Conservation (phyloP, 1,140 invertebrate species). For the Rhysida immarginata region DNA sequence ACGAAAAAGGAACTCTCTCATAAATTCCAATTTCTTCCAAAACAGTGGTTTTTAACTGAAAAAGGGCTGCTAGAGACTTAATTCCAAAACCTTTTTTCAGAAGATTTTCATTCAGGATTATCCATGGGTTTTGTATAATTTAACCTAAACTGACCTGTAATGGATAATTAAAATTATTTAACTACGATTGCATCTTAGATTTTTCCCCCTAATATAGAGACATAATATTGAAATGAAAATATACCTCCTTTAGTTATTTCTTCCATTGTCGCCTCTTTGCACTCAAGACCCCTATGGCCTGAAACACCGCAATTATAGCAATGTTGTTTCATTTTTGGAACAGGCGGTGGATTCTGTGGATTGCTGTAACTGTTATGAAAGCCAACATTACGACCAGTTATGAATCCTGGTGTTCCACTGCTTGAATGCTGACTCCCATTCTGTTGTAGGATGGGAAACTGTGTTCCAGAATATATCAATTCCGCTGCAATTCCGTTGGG, state of each 20-base stretch:
- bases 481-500: slow-evolving; percentile 17
- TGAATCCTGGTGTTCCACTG: slow-evolving; percentile 6
- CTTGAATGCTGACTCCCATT: background rate
- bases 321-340: slow-evolving; percentile 32
- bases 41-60: no score
- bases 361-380: slow-evolving; percentile 8
- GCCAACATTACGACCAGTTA: slow-evolving; percentile 11
- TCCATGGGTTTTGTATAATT: no score
- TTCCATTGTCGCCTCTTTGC: slow-evolving; percentile 71
- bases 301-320: slow-evolving; percentile 60
- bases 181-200: no score
- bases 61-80: no score
- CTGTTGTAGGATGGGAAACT: slow-evolving; percentile 6
- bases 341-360: slow-evolving; percentile 3
- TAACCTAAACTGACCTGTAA: no score
- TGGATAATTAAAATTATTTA: no score
- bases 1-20: no score
- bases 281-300: slow-evolving; percentile 62
- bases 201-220: no score
- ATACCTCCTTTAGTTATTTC: slow-evolving; percentile 55
- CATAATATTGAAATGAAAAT: no score
- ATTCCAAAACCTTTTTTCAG: no score
- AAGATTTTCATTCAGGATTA: no score
- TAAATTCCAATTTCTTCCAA: no score
- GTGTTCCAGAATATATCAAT: slow-evolving; percentile 13